phyloP scores from a whole-genome alignment of 2,113 vertebrate genomes.

The Pampusana beccarii region DNA sequence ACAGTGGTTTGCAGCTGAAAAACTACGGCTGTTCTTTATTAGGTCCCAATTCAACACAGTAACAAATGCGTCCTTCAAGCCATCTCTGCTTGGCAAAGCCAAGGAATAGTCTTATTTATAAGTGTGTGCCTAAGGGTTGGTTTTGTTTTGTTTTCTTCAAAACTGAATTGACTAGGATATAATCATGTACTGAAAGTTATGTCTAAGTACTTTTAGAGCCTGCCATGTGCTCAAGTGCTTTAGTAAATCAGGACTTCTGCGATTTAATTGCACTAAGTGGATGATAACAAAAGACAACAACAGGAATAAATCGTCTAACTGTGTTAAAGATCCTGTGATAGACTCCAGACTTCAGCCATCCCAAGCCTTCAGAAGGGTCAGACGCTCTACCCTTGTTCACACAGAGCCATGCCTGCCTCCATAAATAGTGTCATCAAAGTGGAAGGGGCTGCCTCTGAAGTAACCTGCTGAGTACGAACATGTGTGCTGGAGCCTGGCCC shows the following conservation, averaged over 20 bases:
- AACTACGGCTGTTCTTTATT: constrained; percentile 48
- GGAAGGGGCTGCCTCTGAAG: constrained; percentile 58
- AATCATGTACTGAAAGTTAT: not conserved
- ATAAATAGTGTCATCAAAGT: constrained; percentile 70
- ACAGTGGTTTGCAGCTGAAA: constrained; percentile 45
- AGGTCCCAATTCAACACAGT: constrained; percentile 39
- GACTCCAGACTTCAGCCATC: constrained; percentile 51
- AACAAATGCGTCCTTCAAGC: not conserved
- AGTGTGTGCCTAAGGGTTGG: not conserved
- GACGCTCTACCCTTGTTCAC: constrained; percentile 43
- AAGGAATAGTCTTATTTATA: constrained; percentile 40
- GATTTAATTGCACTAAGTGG: constrained; percentile 49
- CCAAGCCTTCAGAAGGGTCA: constrained; percentile 26
- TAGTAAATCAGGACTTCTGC: constrained; percentile 7
- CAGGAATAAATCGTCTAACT: constrained; percentile 35
- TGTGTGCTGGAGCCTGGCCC: constrained; percentile 64
- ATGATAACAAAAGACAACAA: constrained; percentile 53
- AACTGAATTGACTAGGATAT: constrained; percentile 1
- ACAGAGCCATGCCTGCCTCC: constrained; percentile 54
- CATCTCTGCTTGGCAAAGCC: constrained; percentile 20
- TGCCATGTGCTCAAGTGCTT: constrained; percentile 12
- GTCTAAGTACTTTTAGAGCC: not conserved
- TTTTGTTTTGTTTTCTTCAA: not conserved
- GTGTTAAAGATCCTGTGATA: constrained; percentile 46
- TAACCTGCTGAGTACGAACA: constrained; percentile 61